phyloP scores from a whole-genome alignment of 23 tunicate genomes.

The Trididemnum miniatum region DNA sequence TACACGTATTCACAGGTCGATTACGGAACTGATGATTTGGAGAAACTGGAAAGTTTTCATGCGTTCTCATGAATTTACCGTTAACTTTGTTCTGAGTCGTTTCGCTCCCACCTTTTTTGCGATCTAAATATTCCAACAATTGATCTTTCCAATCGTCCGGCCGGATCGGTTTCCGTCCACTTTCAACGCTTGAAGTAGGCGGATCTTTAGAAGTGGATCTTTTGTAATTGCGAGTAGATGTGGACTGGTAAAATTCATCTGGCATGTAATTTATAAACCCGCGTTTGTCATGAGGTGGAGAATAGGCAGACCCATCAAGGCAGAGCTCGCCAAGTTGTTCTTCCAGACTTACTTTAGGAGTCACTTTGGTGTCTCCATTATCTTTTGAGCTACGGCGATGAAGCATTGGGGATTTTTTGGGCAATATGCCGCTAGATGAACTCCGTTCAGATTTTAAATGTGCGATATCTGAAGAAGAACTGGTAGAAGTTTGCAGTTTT shows the following conservation, averaged over 20 bases:
- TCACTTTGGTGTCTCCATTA: background rate
- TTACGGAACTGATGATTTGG: background rate
- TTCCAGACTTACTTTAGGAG: slow-evolving; percentile 55
- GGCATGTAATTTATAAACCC: slow-evolving; percentile 49
- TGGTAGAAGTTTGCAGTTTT: background rate
- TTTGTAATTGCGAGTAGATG: slow-evolving; percentile 6
- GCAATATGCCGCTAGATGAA: background rate
- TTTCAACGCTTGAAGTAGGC: background rate
- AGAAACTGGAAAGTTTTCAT: too few species aligned
- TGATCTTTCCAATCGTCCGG: slow-evolving; percentile 87
- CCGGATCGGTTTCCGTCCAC: slow-evolving; percentile 18
- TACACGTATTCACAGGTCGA: background rate
- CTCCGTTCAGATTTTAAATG: background rate
- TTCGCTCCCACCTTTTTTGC: slow-evolving; percentile 8
- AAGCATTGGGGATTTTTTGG: background rate
- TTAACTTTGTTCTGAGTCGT: background rate
- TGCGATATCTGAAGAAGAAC: background rate
- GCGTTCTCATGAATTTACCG: background rate
- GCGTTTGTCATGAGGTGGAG: slow-evolving; percentile 11
- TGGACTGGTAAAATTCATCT: slow-evolving; percentile 6
- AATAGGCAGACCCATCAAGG: slow-evolving; percentile 34
- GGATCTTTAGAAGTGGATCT: slow-evolving; percentile 2
- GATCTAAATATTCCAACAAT: slow-evolving; percentile 70
- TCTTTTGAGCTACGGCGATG: background rate
- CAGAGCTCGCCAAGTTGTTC: slow-evolving; percentile 80